Conservation (phyloP, 2,888 invertebrate genomes). For the Athalia circularis region DNA sequence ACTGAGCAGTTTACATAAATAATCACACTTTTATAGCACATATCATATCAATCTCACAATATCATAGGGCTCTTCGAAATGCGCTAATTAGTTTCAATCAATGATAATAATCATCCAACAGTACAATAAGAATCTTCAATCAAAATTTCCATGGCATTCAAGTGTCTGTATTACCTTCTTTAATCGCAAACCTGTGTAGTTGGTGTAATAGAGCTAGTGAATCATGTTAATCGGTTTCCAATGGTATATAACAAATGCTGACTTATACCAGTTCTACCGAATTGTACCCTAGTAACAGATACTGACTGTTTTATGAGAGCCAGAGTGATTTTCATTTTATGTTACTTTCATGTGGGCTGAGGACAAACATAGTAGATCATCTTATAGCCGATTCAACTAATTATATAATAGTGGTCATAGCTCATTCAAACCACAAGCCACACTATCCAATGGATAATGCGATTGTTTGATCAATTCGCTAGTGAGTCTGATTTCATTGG, state of each 20-base stretch:
- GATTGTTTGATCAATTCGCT: background rate
- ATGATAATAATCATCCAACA: background rate
- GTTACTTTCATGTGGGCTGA: background rate
- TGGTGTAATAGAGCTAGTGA: background rate
- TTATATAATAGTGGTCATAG: constrained; percentile 3
- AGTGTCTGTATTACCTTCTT: background rate
- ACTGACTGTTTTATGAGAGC: background rate
- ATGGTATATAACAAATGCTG: too few relatives aligned
- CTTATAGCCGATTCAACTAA: constrained; percentile 1
- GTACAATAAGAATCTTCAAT: background rate
- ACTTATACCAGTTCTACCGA: background rate
- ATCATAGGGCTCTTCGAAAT: too few relatives aligned
- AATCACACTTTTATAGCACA: too few relatives aligned
- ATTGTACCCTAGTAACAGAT: background rate
- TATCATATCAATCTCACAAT: too few relatives aligned
- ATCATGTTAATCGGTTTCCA: constrained; percentile 1
- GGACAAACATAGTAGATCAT: background rate
- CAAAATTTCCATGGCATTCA: constrained; percentile 16
- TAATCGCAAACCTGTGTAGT: background rate
- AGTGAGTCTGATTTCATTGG: background rate
- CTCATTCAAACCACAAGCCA: background rate
- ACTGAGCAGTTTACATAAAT: too few relatives aligned
- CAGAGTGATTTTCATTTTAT: background rate
- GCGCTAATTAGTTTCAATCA: constrained; percentile 4
- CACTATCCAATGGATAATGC: constrained; percentile 3